Percentiles rank a stretch among this genome's conserved stretches.
Conservation (phyloP, 2,888 invertebrate species). For the Cryptocephalus moraei region DNA sequence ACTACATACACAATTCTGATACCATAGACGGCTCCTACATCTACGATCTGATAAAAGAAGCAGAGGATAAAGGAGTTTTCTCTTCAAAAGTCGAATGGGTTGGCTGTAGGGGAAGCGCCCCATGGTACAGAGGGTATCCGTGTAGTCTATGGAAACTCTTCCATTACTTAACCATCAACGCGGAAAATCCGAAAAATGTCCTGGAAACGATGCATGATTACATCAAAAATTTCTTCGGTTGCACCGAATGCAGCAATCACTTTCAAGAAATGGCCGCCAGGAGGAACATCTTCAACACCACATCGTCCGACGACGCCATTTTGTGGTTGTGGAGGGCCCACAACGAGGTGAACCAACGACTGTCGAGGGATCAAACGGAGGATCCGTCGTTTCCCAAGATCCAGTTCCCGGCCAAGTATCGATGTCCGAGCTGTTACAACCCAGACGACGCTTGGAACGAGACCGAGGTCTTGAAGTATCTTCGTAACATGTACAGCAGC, state of each 20-base stretch:
- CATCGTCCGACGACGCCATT: constrained; percentile 63
- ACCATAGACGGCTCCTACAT: constrained; percentile 52
- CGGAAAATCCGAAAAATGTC: constrained; percentile 52
- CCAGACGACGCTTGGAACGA: constrained; percentile 46
- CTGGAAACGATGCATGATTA: constrained; percentile 79
- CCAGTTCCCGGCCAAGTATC: constrained; percentile 65
- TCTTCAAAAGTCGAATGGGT: constrained; percentile 52
- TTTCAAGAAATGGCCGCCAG: constrained; percentile 76
- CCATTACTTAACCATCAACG: constrained; percentile 80
- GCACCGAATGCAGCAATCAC: constrained; percentile 80
- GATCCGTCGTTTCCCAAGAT: constrained; percentile 84
- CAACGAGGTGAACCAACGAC: constrained; percentile 82
- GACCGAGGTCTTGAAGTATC: constrained; percentile 51
- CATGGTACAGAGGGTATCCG: constrained; percentile 74
- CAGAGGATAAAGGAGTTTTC: constrained; percentile 51
- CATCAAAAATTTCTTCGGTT: constrained; percentile 87
- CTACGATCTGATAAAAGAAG: constrained; percentile 41
- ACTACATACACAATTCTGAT: constrained; percentile 41
- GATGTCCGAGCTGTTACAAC: constrained; percentile 60
- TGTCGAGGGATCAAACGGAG: constrained; percentile 79
- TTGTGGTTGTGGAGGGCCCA: constrained; percentile 93
- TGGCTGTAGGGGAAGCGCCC: constrained; percentile 71
- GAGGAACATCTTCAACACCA: constrained; percentile 58
- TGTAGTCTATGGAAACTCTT: constrained; percentile 94
- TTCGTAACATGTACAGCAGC: constrained; percentile 45